Base-by-base conservation (phyloP, 2,113 vertebrate species). In the Corythornis vintsioides region DNA sequence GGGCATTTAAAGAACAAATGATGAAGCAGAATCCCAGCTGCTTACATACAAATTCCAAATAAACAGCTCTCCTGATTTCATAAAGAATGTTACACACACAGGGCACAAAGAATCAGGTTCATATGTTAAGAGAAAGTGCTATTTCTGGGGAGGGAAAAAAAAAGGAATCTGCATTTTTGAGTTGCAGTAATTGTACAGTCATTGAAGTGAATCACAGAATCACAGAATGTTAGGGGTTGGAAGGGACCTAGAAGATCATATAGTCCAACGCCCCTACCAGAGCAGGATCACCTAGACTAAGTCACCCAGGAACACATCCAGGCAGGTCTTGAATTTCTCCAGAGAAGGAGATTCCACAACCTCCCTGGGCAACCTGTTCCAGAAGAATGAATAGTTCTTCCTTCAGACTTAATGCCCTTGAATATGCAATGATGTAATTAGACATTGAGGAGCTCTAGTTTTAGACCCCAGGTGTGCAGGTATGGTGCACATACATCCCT, bases 381-480 rank as follows among this genome's bases (percentile, higher is more conserved):
- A 38, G 38, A 38, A 82, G 89, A 89, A 52, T 24, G 53, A 75
- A 59, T 55, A 79, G 85, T 72, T 89, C 83, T 95, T 95, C 86
- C 78, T 89, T 90, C 91, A 91, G 71, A 76, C 45, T 33, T 70
- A 73, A 22, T 74, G 38, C 53, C 66, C 6, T 1, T 81, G 43
- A 65, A 83, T 64, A 81, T 55, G n/a, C 94, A 89, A n/a, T 17
- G 73, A 38, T 73, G 60, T 64, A 80, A 84, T 76, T 86, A 91
- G 63, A 61, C 77, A 59, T 10, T 0, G 0, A 81, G 5, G 47
- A 77, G 56, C 47, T 86, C 90, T 63, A 42, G 47, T 86, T 90
- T 38, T 52, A 86, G 71, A 31, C 25, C 35, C 76, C 47, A 40
- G 19, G 47, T 13, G 33, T 45, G 53, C 73, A 85, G 64, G 1